Evolutionary conservation across 1,140 invertebrate species (phyloP).

Genomic region (Fopius arisanus): DNA sequence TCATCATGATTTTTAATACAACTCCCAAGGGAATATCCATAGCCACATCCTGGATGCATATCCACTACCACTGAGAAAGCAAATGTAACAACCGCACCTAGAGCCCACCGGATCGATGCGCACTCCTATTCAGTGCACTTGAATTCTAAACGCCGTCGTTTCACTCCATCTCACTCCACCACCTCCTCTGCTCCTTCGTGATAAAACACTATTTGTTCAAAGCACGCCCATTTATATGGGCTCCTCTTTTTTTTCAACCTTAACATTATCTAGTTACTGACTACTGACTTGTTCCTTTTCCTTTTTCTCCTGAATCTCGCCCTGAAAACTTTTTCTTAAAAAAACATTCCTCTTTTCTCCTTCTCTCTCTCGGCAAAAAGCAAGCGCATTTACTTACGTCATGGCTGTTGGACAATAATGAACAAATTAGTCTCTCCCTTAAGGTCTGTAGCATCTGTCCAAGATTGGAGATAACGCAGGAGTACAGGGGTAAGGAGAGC

Average conservation of each 20-base stretch:
- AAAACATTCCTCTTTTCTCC: conserved; percentile 5
- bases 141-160: conserved; percentile 7
- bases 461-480: not conserved
- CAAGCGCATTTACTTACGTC: conserved; percentile 35
- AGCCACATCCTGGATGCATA: not conserved
- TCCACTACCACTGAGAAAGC: not conserved
- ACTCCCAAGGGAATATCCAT: not conserved
- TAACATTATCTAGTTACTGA: conserved; percentile 12
- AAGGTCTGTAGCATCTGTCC: conserved; percentile 44
- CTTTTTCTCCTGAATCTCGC: too few species aligned
- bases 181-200: conserved; percentile 1
- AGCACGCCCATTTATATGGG: conserved; percentile 21
- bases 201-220: conserved; percentile 26
- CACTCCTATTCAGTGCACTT: conserved; percentile 11
- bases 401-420: conserved; percentile 36
- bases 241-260: conserved; percentile 12
- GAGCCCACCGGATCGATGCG: conserved; percentile 27
- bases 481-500: conserved; percentile 46
- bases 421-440: conserved; percentile 58
- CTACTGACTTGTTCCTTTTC: conserved; percentile 1
- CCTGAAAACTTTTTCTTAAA: not conserved
- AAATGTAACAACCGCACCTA: conserved; percentile 10
- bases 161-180: not conserved
- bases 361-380: conserved; percentile 22
- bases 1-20: not conserved